Conservation (phyloP, 2,113 vertebrate species). For the Tachuris rubrigastra region DNA sequence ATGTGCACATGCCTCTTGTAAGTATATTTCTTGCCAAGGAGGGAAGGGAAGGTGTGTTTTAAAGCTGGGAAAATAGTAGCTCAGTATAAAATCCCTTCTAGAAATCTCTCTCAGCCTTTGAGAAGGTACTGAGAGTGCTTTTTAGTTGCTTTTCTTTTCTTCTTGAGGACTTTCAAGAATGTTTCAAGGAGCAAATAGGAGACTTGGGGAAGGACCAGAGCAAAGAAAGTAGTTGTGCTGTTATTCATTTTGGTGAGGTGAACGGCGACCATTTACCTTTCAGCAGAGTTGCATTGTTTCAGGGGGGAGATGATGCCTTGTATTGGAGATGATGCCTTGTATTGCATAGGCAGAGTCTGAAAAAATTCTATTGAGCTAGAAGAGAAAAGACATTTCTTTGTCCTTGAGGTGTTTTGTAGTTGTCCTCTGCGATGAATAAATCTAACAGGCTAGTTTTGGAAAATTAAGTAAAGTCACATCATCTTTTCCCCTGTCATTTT, state of each 20-base stretch:
- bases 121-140: background rate
- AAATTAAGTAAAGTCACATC: background rate
- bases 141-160: background rate
- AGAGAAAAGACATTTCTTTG: background rate
- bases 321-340: background rate
- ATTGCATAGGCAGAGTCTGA: background rate
- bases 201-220: background rate
- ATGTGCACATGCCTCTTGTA: background rate
- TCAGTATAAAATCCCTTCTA: background rate
- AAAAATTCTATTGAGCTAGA: background rate
- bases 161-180: background rate
- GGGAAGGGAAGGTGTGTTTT: background rate
- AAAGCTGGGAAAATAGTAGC: background rate
- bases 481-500: background rate
- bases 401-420: background rate
- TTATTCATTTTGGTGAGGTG: background rate
- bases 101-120: background rate
- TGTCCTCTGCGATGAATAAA: background rate
- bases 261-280: background rate
- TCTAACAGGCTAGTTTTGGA: background rate
- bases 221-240: background rate
- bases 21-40: background rate
- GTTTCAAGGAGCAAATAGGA: background rate
- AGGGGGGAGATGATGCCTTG: background rate
- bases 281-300: background rate